Percentiles rank a stretch among this genome's conserved stretches.
Conservation (phyloP, 2,888 invertebrate genomes). For the Drosophila emarginata region DNA sequence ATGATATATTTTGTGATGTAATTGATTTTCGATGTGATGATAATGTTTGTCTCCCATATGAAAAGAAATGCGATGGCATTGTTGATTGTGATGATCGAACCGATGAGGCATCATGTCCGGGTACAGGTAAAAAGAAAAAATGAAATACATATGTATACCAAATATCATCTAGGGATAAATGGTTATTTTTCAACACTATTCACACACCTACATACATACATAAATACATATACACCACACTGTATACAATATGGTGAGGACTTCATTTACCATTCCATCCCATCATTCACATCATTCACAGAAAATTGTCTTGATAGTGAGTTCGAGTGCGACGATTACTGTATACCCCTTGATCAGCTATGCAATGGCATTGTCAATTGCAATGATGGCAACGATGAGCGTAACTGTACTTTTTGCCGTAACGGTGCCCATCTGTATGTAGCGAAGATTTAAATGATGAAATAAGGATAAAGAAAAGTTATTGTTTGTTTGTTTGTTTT, state of each 20-base stretch:
- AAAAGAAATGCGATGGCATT: constrained; percentile 85
- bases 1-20: constrained; percentile 76
- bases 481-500: not conserved
- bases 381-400: constrained; percentile 84
- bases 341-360: constrained; percentile 85
- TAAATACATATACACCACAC: not conserved
- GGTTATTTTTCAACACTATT: not conserved
- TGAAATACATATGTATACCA: not conserved
- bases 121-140: constrained; percentile 76
- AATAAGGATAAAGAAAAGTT: not conserved
- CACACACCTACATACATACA: constrained; percentile 5
- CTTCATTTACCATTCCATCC: constrained; percentile 15
- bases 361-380: constrained; percentile 84
- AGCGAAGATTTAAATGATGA: too few species aligned
- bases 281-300: constrained; percentile 53
- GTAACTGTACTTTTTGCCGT: constrained; percentile 82
- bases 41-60: constrained; percentile 82
- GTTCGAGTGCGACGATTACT: constrained; percentile 85
- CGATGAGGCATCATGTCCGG: constrained; percentile 84
- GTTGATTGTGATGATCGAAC: constrained; percentile 86
- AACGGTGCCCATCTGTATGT: constrained; percentile 82
- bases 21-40: constrained; percentile 82
- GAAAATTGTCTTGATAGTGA: constrained; percentile 82
- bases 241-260: constrained; percentile 6
- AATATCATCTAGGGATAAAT: not conserved